Conservation (phyloP, 1,140 invertebrate species). For the Planococcus citri region DNA sequence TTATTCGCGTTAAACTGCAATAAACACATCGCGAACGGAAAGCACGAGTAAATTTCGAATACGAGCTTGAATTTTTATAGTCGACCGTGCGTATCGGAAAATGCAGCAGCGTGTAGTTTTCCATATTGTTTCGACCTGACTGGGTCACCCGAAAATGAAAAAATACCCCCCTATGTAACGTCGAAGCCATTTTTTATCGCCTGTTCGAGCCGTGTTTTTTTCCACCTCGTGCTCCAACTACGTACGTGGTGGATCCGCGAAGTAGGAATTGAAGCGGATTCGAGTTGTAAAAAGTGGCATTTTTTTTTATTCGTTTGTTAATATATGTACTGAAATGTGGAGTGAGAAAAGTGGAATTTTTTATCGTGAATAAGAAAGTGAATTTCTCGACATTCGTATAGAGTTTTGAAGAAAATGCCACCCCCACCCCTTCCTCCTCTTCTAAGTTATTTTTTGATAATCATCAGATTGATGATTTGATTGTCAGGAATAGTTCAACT, state of each 20-base stretch:
- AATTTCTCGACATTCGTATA: too few species aligned
- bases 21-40: neutral
- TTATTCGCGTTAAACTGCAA: neutral
- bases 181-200: neutral
- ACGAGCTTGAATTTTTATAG: conserved; percentile 3
- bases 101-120: neutral
- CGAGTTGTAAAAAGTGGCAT: neutral
- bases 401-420: too few species aligned
- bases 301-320: neutral
- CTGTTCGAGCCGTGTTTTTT: neutral
- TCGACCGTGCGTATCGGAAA: neutral
- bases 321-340: too few species aligned
- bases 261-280: neutral
- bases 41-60: neutral
- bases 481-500: too few species aligned
- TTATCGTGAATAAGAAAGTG: too few species aligned
- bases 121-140: neutral
- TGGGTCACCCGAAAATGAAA: neutral
- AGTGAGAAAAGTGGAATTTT: too few species aligned
- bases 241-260: neutral
- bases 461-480: too few species aligned
- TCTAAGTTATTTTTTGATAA: too few species aligned
- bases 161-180: too few species aligned
- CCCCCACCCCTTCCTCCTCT: too few species aligned
- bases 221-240: too few species aligned